Conservation (phyloP, 2,888 invertebrate species). For the Stenchaetothrips biformis region DNA sequence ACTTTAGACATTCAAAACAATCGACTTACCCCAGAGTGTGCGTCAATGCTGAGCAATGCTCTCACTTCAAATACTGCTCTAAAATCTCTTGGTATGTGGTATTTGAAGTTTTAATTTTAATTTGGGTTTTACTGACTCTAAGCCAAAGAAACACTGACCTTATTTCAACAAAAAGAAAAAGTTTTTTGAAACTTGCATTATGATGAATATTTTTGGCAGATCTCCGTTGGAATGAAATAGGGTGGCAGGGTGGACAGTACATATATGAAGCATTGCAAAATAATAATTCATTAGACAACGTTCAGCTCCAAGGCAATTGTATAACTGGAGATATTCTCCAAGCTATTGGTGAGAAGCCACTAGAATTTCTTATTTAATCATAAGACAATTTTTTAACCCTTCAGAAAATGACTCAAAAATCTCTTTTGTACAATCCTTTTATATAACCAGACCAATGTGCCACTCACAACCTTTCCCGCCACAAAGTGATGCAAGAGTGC, state of each 20-base stretch:
- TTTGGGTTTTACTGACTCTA: too few relatives aligned
- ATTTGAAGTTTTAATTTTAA: background rate
- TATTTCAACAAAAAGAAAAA: background rate
- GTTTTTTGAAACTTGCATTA: too few relatives aligned
- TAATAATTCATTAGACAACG: background rate
- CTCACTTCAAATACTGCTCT: background rate
- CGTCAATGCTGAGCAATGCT: background rate
- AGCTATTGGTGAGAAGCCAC: background rate
- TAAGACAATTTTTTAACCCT: background rate
- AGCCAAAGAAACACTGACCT: too few relatives aligned
- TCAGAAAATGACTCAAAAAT: background rate
- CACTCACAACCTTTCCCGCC: background rate
- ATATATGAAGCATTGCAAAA: background rate
- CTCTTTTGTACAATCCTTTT: background rate
- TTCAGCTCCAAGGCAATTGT: background rate
- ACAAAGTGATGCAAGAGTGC: background rate
- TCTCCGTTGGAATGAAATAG: constrained; percentile 3
- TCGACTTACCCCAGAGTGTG: background rate
- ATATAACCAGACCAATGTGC: background rate
- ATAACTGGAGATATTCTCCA: background rate
- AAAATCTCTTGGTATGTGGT: background rate
- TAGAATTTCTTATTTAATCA: background rate
- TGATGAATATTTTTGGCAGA: background rate
- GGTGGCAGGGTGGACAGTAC: constrained; percentile 6
- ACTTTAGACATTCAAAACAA: background rate